phyloP scores from a whole-genome alignment of 2,797 vertebrate species.

The Anas bahamensis region DNA sequence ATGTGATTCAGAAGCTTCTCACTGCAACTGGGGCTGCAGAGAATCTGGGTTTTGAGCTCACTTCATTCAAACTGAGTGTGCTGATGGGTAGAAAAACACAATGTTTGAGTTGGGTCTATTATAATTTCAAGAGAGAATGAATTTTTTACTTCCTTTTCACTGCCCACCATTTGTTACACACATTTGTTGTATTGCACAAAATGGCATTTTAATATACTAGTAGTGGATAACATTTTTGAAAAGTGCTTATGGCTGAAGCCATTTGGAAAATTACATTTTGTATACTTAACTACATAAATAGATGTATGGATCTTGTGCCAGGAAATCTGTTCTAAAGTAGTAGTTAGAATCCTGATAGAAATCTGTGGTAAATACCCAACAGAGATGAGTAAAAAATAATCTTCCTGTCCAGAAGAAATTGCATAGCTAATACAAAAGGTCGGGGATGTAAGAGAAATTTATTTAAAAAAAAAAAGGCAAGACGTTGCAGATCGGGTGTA shows the following conservation, averaged over 20 bases:
- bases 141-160: not conserved
- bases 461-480: too few species aligned
- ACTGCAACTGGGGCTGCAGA: not conserved
- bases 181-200: not conserved
- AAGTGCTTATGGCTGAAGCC: not conserved
- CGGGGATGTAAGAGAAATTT: not conserved
- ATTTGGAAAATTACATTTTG: constrained; percentile 5
- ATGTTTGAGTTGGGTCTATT: not conserved
- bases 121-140: not conserved
- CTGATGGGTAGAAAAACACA: not conserved
- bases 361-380: not conserved
- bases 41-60: not conserved
- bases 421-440: not conserved
- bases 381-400: not conserved
- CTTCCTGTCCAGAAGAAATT: not conserved
- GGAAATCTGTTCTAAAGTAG: not conserved
- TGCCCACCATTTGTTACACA: not conserved
- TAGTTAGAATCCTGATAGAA: not conserved
- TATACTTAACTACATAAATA: not conserved
- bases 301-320: not conserved
- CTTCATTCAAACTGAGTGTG: not conserved
- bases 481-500: not conserved
- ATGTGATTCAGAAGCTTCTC: not conserved
- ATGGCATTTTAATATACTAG: not conserved
- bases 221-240: not conserved